A percentile compares a stretch with the other conserved stretches of the same genome.
phyloP scores from a whole-genome alignment of 2,797 vertebrate species.

The Rhabdophis nuchalis region DNA sequence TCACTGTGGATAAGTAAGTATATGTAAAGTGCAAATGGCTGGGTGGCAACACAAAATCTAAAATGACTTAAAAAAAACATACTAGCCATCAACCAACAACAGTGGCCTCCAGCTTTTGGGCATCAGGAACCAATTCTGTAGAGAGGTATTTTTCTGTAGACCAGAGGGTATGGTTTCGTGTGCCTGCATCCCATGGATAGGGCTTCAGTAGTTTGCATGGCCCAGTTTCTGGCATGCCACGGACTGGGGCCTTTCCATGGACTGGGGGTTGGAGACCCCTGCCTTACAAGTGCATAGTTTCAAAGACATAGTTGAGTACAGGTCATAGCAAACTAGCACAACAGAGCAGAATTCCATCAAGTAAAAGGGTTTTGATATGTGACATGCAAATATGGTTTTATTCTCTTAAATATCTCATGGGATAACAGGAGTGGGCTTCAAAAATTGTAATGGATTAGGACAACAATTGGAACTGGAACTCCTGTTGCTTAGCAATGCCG shows the following conservation, averaged over 20 bases:
- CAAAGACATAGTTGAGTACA: background rate
- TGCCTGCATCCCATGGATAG: too few relatives aligned
- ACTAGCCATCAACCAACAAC: background rate
- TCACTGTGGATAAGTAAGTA: background rate
- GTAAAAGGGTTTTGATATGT: constrained; percentile 29
- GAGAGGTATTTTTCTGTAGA: too few relatives aligned
- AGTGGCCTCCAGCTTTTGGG: background rate
- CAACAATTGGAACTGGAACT: background rate
- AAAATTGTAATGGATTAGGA: background rate
- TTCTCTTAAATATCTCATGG: background rate
- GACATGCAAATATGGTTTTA: background rate
- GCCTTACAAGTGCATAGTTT: background rate
- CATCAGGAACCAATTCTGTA: too few relatives aligned
- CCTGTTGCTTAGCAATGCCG: background rate
- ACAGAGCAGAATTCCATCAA: constrained; percentile 43
- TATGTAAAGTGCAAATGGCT: accelerated
- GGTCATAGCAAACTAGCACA: background rate
- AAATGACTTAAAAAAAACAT: background rate
- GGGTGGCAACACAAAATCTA: background rate
- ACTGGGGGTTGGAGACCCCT: too few relatives aligned
- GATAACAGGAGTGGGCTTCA: background rate
- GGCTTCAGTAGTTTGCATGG: too few relatives aligned
- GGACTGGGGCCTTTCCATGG: too few relatives aligned
- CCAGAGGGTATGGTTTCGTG: too few relatives aligned
- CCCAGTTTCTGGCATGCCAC: too few relatives aligned